A percentile compares a stretch with the other conserved stretches of the same genome.
Evolutionary conservation across 2,888 invertebrate species (phyloP).

Genomic region (Leucoma salicis): DNA sequence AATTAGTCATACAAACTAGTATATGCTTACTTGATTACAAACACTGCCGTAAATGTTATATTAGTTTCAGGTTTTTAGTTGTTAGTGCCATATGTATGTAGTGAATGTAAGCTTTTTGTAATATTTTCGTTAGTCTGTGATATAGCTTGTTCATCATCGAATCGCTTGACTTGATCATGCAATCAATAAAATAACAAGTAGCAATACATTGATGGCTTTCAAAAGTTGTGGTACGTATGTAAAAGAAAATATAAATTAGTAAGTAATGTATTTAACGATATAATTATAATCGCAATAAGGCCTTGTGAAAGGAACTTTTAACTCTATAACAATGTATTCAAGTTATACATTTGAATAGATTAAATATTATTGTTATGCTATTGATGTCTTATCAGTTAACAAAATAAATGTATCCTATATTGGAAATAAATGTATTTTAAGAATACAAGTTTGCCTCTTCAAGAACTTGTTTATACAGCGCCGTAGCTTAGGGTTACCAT

Average conservation of each 20-base stretch:
- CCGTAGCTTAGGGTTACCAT: neutral
- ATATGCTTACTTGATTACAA: constrained; percentile 28
- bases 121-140: constrained; percentile 78
- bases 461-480: constrained; percentile 10
- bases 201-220: neutral
- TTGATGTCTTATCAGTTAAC: constrained; percentile 31
- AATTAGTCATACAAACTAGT: constrained; percentile 9
- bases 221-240: neutral
- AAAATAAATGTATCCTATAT: constrained; percentile 27
- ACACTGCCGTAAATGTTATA: constrained; percentile 61
- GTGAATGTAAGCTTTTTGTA: constrained; percentile 61
- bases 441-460: constrained; percentile 27
- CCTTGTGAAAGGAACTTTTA: constrained; percentile 23
- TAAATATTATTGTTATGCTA: constrained; percentile 32
- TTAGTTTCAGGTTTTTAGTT: constrained; percentile 56
- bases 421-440: constrained; percentile 18
- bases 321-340: constrained; percentile 31
- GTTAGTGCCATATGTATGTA: constrained; percentile 74
- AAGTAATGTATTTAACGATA: constrained; percentile 7
- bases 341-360: constrained; percentile 32
- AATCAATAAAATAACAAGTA: constrained; percentile 28
- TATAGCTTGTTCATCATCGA: constrained; percentile 66
- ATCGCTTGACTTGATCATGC: constrained; percentile 58
- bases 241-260: constrained; percentile 25
- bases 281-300: constrained; percentile 22